Conservation (phyloP, 2,888 invertebrate species). For the Limulus polyphemus region DNA sequence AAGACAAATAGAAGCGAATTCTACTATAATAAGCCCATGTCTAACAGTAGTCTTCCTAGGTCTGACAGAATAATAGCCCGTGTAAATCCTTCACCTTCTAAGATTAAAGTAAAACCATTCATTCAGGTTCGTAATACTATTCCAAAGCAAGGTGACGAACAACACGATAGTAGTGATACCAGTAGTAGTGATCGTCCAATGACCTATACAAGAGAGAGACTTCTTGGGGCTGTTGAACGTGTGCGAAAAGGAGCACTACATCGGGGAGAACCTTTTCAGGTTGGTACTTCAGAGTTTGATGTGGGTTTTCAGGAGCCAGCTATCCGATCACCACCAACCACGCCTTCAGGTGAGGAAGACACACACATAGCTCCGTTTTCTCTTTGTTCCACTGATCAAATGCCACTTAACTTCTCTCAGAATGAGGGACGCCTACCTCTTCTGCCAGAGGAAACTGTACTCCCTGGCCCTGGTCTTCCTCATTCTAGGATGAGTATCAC, state of each 20-base stretch:
- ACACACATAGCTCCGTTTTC: no score
- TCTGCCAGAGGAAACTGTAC: no score
- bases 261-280: constrained; percentile 3
- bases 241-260: constrained; percentile 28
- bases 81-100: constrained; percentile 41
- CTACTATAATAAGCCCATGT: constrained; percentile 35
- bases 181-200: constrained; percentile 19
- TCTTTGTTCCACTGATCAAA: no score
- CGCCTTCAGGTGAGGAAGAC: neutral
- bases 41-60: constrained; percentile 41
- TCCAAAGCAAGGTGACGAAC: neutral
- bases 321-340: neutral
- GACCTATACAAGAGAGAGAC: constrained; percentile 30
- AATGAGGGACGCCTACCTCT: no score
- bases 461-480: no score
- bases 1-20: neutral
- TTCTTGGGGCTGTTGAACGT: constrained; percentile 30
- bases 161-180: neutral
- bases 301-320: constrained; percentile 5
- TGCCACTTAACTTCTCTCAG: no score
- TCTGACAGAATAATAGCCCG: constrained; percentile 33
- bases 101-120: neutral
- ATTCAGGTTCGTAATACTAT: neutral
- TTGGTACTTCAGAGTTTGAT: constrained; percentile 25
- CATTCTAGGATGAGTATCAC: constrained; percentile 21